Evolutionary conservation across 2,888 invertebrate genomes (phyloP), one percentile per base, ranked within the genome.

Genomic region (Melanostoma scalare): DNA sequence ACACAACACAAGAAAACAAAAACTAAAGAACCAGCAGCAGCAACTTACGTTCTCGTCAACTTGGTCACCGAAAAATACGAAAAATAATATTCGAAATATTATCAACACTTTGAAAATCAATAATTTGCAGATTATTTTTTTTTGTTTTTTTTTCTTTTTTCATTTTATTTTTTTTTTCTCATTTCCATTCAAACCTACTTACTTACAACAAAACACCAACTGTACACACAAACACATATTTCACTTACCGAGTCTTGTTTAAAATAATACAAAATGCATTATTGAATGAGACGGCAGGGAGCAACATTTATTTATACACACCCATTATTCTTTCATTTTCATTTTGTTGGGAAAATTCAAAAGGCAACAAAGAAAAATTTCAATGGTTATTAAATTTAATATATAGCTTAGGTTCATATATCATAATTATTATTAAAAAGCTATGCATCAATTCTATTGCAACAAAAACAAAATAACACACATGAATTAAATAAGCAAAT

Each of bases 41-140:
- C 44, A 58, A 75, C 53, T 33, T 33, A 40, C 53, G 67, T 67
- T 67, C 77, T 84, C 71, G 79, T 79, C 63, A 90, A 90, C 81
- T 90, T 60, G 71, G 75, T 81, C 65, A 72, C 72, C 74, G 71
- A 72, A 85, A 52, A 75, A 67, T 79, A 81, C 78, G 78, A 86
- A 86, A 74, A 79, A 86, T 85, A 85, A 85, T 85, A 85, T 86
- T 86, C 85, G 79, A 85, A 73, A 86, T 85, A 86, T 86, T 82
- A 86, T 79, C 65, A 63, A 71, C 46, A 68, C 42, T 40, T 63
- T 65, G 10, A 31, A 46, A 77, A 40, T 60, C 52, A 68, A 77
- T 73, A 61, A 77, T 73, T 78, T 46, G 68, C 73, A 63, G 63
- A 44, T 40, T 63, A 20, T 20, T 55, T 72, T 55, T 52, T 38